Percentiles rank a stretch among this genome's conserved stretches.
Conservation (phyloP, 2,797 vertebrate species). For the Eremophila alpestris region DNA sequence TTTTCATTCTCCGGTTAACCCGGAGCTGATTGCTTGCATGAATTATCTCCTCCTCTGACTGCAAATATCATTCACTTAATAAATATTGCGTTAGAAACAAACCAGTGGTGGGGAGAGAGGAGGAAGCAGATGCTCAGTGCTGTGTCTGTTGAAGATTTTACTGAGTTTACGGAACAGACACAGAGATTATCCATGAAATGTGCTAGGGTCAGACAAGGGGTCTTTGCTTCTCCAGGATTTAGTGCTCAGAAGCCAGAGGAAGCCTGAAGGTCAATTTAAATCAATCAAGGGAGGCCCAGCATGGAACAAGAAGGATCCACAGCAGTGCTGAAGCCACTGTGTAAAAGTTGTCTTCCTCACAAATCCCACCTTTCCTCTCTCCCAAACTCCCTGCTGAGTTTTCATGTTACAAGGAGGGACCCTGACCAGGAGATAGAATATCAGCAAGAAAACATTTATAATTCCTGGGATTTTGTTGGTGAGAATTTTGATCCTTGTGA, state of each 20-base stretch:
- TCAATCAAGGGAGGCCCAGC: background rate
- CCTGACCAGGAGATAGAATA: background rate
- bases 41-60: constrained; percentile 51
- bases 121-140: background rate
- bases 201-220: background rate
- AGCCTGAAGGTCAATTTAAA: background rate
- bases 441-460: background rate
- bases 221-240: background rate
- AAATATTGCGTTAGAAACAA: constrained; percentile 60
- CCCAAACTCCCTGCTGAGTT: background rate
- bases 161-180: background rate
- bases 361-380: background rate
- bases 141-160: background rate
- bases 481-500: background rate
- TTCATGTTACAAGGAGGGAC: background rate
- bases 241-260: background rate
- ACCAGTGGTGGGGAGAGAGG: background rate
- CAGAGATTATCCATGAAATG: background rate
- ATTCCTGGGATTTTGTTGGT: background rate
- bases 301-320: background rate
- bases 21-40: constrained; percentile 52
- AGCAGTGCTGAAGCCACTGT: background rate
- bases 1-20: constrained; percentile 68
- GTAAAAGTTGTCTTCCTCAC: background rate
- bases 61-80: constrained; percentile 54